Evolutionary conservation across 2,797 vertebrate species (phyloP).

Genomic region (Poeciliopsis gracilis): DNA sequence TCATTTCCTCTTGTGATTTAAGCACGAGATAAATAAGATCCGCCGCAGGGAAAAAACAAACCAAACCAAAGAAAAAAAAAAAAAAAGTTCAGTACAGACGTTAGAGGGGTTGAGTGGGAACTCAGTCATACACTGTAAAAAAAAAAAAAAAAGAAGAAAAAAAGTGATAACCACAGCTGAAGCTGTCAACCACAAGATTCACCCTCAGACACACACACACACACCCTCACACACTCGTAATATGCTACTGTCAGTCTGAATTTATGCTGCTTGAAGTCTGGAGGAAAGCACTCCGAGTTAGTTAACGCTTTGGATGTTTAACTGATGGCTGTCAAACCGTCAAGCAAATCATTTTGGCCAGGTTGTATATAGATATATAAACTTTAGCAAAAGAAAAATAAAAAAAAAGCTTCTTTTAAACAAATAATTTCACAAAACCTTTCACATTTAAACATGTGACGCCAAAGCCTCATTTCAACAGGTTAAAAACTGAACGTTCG

Average conservation of each 20-base stretch:
- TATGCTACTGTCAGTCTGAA: neutral
- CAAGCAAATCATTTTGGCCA: too few relatives aligned
- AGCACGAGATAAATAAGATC: neutral
- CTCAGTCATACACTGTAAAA: neutral
- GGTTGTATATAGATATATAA: too few relatives aligned
- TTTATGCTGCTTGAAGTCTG: neutral
- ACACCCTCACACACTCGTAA: neutral
- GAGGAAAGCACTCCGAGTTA: neutral
- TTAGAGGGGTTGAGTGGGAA: neutral
- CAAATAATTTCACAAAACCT: too few relatives aligned
- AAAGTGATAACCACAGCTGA: slow-evolving; percentile 61
- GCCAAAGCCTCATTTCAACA: neutral
- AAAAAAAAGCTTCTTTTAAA: too few relatives aligned
- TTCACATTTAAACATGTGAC: neutral
- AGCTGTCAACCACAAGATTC: slow-evolving; percentile 37
- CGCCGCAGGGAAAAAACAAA: neutral
- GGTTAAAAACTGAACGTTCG: neutral
- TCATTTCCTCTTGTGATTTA: slow-evolving; percentile 30
- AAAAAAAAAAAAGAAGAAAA: slow-evolving; percentile 5
- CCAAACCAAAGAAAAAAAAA: too few relatives aligned
- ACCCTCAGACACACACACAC: neutral
- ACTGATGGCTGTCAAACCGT: too few relatives aligned
- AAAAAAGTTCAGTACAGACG: neutral
- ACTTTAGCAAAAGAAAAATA: too few relatives aligned
- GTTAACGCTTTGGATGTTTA: neutral